These are phyloP conservation scores for Acipenser transmontanus DNA, from an alignment of 2,797 vertebrate genomes.

Conservation along the genomic window DNA sequence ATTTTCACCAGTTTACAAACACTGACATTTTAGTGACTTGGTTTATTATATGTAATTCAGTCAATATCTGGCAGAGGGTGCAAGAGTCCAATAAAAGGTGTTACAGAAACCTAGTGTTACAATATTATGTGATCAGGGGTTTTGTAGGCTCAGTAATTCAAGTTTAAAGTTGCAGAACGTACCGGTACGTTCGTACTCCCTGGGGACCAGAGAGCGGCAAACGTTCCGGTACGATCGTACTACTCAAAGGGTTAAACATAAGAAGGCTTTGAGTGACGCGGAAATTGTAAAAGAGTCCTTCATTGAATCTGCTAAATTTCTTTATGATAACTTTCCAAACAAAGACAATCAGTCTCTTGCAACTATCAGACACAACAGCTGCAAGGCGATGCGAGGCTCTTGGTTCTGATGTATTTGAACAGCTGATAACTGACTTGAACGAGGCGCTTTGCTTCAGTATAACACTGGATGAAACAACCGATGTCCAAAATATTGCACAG, in stretches of 20 bases:
- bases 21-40: too few species aligned
- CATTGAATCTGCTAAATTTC: slow-evolving; percentile 7
- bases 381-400: not conserved
- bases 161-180: too few species aligned
- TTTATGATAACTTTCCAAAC: not conserved
- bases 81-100: too few species aligned
- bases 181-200: too few species aligned
- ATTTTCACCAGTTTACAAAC: too few species aligned
- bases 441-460: not conserved
- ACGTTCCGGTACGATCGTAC: too few species aligned
- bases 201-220: too few species aligned
- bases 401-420: not conserved
- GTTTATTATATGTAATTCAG: too few species aligned
- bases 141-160: too few species aligned
- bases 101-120: too few species aligned
- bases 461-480: not conserved
- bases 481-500: not conserved
- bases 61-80: too few species aligned
- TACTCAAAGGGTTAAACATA: not conserved
- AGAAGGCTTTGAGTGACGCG: not conserved
- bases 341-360: slow-evolving; percentile 6
- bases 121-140: too few species aligned
- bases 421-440: not conserved
- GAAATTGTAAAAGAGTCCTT: slow-evolving; percentile 3
- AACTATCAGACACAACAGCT: not conserved